These are phyloP conservation scores for Hycleus phaleratus DNA, from an alignment of 1,140 invertebrate species.

Conservation along the genomic window DNA sequence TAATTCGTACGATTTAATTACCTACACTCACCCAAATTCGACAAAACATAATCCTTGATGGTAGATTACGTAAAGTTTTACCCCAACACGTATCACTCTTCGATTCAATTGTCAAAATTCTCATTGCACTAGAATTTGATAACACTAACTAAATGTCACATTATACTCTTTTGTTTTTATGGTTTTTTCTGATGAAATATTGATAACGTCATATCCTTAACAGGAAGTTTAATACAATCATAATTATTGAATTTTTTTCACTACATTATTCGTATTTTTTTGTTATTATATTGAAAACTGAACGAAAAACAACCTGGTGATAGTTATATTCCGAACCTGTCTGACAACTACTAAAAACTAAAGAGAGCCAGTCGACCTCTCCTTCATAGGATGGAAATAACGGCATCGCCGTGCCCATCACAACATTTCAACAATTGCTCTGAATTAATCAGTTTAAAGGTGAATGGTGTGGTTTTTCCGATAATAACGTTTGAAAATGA, in stretches of 20 bases:
- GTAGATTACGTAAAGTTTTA: constrained; percentile 13
- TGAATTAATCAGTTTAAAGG: constrained; percentile 11
- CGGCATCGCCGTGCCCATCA: constrained; percentile 14
- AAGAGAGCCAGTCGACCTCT: constrained; percentile 8
- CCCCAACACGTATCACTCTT: constrained; percentile 20
- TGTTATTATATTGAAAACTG: too few species aligned
- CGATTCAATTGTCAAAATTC: not conserved
- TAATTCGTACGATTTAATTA: too few species aligned
- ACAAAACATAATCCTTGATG: constrained; percentile 15
- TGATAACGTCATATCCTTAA: too few species aligned
- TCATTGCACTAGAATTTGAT: not conserved
- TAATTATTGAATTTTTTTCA: too few species aligned
- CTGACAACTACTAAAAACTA: constrained; percentile 7
- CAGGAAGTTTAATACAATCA: too few species aligned
- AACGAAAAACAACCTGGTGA: not conserved
- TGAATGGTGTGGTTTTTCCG: not conserved
- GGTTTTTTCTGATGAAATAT: too few species aligned
- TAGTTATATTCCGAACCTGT: constrained; percentile 11
- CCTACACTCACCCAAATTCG: constrained; percentile 22
- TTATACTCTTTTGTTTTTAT: too few species aligned
- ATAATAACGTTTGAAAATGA: too few species aligned
- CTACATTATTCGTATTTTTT: too few species aligned
- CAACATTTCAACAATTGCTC: constrained; percentile 7
- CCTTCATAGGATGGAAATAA: constrained; percentile 5
- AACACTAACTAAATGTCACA: too few species aligned